Percentiles rank a stretch among this genome's conserved stretches.
These are phyloP conservation scores for Meloe dianella DNA, from an alignment of 2,888 invertebrate genomes.

Conservation along the genomic window DNA sequence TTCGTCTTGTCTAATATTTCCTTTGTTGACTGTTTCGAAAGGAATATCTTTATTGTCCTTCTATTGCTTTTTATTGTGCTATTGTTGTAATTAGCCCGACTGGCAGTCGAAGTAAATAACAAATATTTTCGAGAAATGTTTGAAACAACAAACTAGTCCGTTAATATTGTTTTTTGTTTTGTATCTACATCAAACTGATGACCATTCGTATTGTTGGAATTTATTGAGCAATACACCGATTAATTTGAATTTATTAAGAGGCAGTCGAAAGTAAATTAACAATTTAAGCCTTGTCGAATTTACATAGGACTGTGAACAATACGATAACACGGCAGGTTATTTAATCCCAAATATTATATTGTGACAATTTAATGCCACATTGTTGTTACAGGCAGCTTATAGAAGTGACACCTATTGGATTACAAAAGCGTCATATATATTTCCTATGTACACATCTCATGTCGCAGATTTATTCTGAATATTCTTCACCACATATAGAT, in stretches of 20 bases:
- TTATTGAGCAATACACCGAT: neutral
- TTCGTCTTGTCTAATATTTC: slow-evolving; percentile 1
- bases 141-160: slow-evolving; percentile 1
- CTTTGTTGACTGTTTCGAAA: neutral
- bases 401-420: slow-evolving; percentile 40
- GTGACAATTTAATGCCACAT: slow-evolving; percentile 40
- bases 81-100: neutral
- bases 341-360: slow-evolving; percentile 37
- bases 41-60: slow-evolving; percentile 6
- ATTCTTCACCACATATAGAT: neutral
- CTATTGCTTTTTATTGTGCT: neutral
- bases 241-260: neutral
- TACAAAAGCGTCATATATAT: slow-evolving; percentile 32
- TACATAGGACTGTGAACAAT: slow-evolving; percentile 25
- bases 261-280: slow-evolving; percentile 5
- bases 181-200: slow-evolving; percentile 51
- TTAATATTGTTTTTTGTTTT: too few relatives aligned
- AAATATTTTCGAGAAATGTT: neutral
- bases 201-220: slow-evolving; percentile 20
- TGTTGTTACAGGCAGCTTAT: slow-evolving; percentile 41
- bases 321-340: slow-evolving; percentile 33
- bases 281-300: slow-evolving; percentile 15
- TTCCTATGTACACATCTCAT: neutral
- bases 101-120: neutral
- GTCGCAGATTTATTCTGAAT: neutral